phyloP scores from a whole-genome alignment of 2,113 vertebrate species.

The Emydura subglobosa region DNA sequence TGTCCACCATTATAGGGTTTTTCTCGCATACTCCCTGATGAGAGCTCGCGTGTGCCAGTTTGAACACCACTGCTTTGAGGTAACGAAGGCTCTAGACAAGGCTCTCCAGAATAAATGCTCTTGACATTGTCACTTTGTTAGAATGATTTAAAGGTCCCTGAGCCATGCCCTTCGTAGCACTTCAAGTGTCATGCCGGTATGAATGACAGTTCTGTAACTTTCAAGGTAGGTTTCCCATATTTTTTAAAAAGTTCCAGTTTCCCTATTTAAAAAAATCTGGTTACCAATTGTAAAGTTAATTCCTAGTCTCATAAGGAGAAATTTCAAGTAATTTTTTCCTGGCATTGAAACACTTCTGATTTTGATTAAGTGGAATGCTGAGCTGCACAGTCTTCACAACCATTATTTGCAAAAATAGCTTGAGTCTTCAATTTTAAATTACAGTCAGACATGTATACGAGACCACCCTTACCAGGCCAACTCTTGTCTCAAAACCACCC shows the following conservation, averaged over 20 bases:
- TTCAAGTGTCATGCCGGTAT: neutral
- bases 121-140: neutral
- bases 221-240: neutral
- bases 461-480: neutral
- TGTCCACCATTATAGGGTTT: neutral
- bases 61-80: neutral
- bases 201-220: neutral
- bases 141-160: neutral
- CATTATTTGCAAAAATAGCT: neutral
- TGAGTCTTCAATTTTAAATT: neutral
- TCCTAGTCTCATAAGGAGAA: neutral
- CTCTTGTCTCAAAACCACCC: neutral
- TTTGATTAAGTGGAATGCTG: neutral
- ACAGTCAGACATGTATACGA: neutral
- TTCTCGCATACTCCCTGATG: neutral
- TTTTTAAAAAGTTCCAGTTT: slow-evolving; percentile 1
- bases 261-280: neutral
- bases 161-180: neutral
- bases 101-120: rapidly evolving
- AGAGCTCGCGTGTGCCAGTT: neutral
- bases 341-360: neutral
- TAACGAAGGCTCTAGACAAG: neutral
- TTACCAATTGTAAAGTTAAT: neutral
- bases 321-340: neutral
- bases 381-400: neutral